A percentile compares a stretch with the other conserved stretches of the same genome.
phyloP scores from a whole-genome alignment of 2,113 vertebrate genomes.

The Anarrhichthys ocellatus region DNA sequence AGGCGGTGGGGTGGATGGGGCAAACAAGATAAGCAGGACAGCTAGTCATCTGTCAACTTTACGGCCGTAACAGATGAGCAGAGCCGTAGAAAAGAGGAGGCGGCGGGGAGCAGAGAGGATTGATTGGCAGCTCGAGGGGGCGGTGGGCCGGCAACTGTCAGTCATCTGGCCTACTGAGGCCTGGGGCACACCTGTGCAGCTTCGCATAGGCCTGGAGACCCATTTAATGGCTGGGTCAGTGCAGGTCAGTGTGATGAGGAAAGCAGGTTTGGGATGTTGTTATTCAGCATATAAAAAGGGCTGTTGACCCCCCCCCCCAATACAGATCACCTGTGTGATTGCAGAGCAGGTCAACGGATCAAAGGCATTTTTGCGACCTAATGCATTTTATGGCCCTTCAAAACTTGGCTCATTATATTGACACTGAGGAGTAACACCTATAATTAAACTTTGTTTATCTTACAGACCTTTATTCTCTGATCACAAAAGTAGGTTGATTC shows the following conservation, averaged over 20 bases:
- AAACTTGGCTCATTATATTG: slow-evolving; percentile 30
- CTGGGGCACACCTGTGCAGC: slow-evolving; percentile 73
- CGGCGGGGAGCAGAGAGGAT: slow-evolving; percentile 7
- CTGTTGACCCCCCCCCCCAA: not conserved
- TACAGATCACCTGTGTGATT: slow-evolving; percentile 65
- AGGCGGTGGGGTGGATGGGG: slow-evolving; percentile 33
- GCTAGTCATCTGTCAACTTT: slow-evolving; percentile 66
- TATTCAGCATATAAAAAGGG: slow-evolving; percentile 66
- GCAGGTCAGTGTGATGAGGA: slow-evolving; percentile 48
- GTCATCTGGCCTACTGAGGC: slow-evolving; percentile 59
- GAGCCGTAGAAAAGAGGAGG: slow-evolving; percentile 54
- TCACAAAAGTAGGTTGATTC: not conserved
- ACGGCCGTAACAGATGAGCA: slow-evolving; percentile 71
- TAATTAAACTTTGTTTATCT: slow-evolving; percentile 31
- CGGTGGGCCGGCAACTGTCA: slow-evolving; percentile 65
- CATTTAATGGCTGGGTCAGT: slow-evolving; percentile 50
- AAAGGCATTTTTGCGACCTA: slow-evolving; percentile 53
- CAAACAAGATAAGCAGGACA: slow-evolving; percentile 55
- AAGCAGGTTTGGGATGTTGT: slow-evolving; percentile 60
- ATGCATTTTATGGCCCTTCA: slow-evolving; percentile 44
- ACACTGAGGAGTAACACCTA: slow-evolving; percentile 31
- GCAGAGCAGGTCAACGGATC: slow-evolving; percentile 42
- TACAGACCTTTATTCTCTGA: slow-evolving; percentile 19
- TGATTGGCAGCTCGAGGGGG: slow-evolving; percentile 66
- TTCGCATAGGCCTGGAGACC: slow-evolving; percentile 33